Evolutionary conservation across 2,888 invertebrate genomes (phyloP), one percentile per base, ranked within the genome.

Genomic region (Orchesella flavescens): DNA sequence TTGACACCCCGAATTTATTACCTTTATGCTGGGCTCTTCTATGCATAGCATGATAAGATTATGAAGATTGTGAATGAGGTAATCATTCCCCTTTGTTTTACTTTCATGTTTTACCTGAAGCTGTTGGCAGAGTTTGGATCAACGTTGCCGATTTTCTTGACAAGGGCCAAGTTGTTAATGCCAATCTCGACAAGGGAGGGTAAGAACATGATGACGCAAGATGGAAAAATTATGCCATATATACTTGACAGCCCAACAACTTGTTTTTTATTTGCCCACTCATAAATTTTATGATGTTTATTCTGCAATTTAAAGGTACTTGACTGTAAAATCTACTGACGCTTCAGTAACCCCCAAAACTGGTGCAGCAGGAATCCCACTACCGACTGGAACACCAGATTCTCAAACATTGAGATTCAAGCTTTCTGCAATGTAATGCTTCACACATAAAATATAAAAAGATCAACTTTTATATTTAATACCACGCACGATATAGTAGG

Each of bases 101-200:
- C 43, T 53, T 63, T 44, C 46, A 9, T n/a, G 21, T 63, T 23
- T 17, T n/a, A 53, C 19, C 19, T 23, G 1, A 23, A 86, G 86
- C 78, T 72, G 84, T 85, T 15, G 85, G 85, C 1, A 19, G 85
- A 59, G 78, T 71, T 0, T 85, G 85, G 85, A 55, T 85, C 13
- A 85, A 85, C 19, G 76, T 85, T 10, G 81, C 83, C 19, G 85
- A 85, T 65, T 85, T 81, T 46, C 83, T 85, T 15, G 85, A 85
- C 76, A 85, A 84, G 78, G 85, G 84, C 24, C 85, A 85, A 57
- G 15, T 74, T 12, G 61, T 61, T 23, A 80, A 63, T 75, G 77
- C 78, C 61, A 80, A 83, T 55, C 84, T 85, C 24, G 83, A 85
- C 74, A 85, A 85, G 65, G 61, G 61, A 43, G 83, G 85, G 83